Evolutionary conservation across 2,797 vertebrate genomes (phyloP), one percentile per base, ranked within the genome.

Genomic region (Oreochromis mossambicus): DNA sequence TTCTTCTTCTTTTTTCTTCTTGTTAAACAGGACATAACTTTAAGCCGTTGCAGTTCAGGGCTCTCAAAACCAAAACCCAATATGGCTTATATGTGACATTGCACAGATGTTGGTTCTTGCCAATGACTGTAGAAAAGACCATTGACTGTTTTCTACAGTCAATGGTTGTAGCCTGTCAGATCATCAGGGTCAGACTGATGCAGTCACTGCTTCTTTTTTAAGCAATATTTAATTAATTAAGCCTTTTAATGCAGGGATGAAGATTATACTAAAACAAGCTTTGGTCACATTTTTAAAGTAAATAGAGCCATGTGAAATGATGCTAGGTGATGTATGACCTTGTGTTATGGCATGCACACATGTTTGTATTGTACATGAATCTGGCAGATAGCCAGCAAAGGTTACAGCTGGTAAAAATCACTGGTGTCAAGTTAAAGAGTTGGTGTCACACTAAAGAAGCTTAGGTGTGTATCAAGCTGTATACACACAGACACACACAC

Each of bases 381-480:
- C 61, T 89, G 91, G 87, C 88, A 81, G 88, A 21, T 36, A 75
- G 91, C 88, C 91, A 89, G 75, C 2, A 5, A 58, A 85, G 83
- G 87, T 90, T 88, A 91, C 8, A 3, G 82, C 82, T 92, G 88
- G 77, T 82, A 81, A 90, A 89, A 87, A 92, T 83, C 83, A 80
- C 87, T 14, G 48, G 79, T 92, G 87, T 92, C 88, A 87, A 83
- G 76, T 88, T 79, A 87, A 78, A 68, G 63, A 26, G 56, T 75
- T 84, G 48, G 87, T 79, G 89, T 77, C 54, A 50, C 75, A 68
- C 51, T 51, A 21, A 52, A 43, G 12, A 56, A 68, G 54, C 56
- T 77, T 79, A 61, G 7, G 5, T 81, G 56, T 77, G 80, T 80
- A 63, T 51, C 17, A 77, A 50, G 46, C 48, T 13, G 19, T 6